Percentiles rank a stretch among this genome's conserved stretches.
Evolutionary conservation across 2,113 vertebrate genomes (phyloP).

Genomic region (Uria lomvia): DNA sequence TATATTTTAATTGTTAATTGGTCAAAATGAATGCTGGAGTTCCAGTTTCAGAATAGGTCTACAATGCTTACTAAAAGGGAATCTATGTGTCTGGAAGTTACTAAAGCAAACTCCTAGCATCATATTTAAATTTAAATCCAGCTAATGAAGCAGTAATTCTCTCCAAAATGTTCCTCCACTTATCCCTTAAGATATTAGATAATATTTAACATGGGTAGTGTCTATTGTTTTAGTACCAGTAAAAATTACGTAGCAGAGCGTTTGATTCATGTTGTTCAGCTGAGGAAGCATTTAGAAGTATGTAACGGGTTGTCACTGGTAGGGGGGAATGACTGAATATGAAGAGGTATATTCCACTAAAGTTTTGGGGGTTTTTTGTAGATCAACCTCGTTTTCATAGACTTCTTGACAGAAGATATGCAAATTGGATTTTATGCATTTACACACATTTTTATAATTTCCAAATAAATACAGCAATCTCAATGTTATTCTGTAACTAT

Average conservation of each 20-base stretch:
- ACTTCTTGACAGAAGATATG: neutral
- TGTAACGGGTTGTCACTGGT: neutral
- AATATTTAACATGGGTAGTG: neutral
- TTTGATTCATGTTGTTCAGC: neutral
- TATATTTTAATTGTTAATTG: neutral
- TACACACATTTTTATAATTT: neutral
- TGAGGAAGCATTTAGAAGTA: neutral
- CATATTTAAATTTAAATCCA: neutral
- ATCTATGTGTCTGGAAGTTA: neutral
- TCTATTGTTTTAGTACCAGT: neutral
- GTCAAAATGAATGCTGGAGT: neutral
- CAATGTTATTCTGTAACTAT: neutral
- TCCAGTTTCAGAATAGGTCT: neutral
- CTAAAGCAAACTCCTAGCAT: neutral
- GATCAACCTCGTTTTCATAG: neutral
- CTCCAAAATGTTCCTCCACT: neutral
- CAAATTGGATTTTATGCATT: neutral
- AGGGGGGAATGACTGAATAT: neutral
- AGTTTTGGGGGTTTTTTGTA: neutral
- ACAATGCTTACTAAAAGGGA: neutral
- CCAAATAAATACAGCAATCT: neutral
- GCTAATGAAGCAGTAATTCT: neutral
- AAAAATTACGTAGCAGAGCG: neutral
- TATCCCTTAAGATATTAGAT: neutral
- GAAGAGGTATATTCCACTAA: neutral